Base-by-base conservation (phyloP, 2,797 vertebrate genomes). In the Danio kyathit region DNA sequence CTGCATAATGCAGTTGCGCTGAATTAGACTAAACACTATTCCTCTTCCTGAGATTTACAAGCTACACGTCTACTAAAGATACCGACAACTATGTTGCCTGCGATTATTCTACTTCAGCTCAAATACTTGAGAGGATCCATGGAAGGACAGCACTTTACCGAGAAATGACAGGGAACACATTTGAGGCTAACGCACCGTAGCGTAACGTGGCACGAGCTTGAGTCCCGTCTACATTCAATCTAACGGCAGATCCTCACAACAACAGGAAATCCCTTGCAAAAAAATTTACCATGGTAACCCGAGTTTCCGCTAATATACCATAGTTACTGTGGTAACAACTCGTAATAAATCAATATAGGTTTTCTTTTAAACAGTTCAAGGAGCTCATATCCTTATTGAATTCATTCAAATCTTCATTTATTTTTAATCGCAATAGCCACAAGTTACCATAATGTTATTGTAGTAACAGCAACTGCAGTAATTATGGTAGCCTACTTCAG, bases 201-300 rank as follows among this genome's bases (percentile, higher is more conserved):
- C 83, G 85, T 84, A 87, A 86, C 86, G 88, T 87, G 86, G 86
- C 87, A 85, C 60, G 70, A 74, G 76, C 82, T 76, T 70, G 82
- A 61, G 63, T 83, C 69, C 79, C 73, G 80, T 81, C 82, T 51
- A 80, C 51, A 81, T 82, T 64, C 79, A 77, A 63, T 82, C 79
- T 76, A 80, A 63, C 7, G 17, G 75, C 77, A 74, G 78, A 74
- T 84, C 74, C 72, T 54, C 75, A 14, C 60, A 85, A 84, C 84
- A 86, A 86, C 87, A 82, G 87, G 85, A 84, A 83, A 78, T 74
- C 69, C 17, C 11, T 80, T 56, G 78, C 59, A 17, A 52, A 64
- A 64, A 44, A 3, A 1, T 48, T n/a, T 65, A 80, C 69, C 59
- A 80, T 73, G 69, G 60, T 80, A 80, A 80, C 78, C 49, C 14